A percentile compares a stretch with the other conserved stretches of the same genome.
Evolutionary conservation across 1,140 invertebrate species (phyloP).

Genomic region (Drosophila saltans): DNA sequence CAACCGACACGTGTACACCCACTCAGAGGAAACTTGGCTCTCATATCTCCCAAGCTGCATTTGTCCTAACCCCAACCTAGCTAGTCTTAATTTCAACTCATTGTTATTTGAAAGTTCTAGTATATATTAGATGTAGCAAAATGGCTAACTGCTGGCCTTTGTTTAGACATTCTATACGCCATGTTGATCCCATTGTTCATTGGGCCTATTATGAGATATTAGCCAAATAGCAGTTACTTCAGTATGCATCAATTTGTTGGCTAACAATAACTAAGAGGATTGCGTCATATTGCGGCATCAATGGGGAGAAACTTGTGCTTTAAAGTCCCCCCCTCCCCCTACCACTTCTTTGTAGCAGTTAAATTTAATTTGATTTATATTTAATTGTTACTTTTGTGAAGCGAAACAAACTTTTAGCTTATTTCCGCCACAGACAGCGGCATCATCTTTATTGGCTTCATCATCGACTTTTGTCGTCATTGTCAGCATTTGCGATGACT

Average conservation of each 20-base stretch:
- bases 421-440: slow-evolving; percentile 18
- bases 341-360: slow-evolving; percentile 12
- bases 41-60: not conserved
- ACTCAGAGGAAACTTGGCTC: slow-evolving; percentile 28
- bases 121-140: not conserved
- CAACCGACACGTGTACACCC: slow-evolving; percentile 34
- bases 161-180: not conserved
- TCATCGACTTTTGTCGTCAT: slow-evolving; percentile 7
- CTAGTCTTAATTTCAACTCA: slow-evolving; percentile 28
- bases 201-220: not conserved
- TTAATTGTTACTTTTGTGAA: slow-evolving; percentile 42
- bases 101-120: slow-evolving; percentile 40
- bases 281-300: slow-evolving; percentile 1
- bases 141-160: not conserved
- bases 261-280: slow-evolving; percentile 29
- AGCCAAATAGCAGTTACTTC: not conserved
- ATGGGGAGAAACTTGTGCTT: not conserved
- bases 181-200: not conserved
- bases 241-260: slow-evolving; percentile 14
- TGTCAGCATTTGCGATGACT: slow-evolving; percentile 26
- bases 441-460: slow-evolving; percentile 22
- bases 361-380: slow-evolving; percentile 48
- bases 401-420: slow-evolving; percentile 37
- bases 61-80: not conserved
- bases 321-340: not conserved